phyloP scores from a whole-genome alignment of 2,888 invertebrate species.

The Drosophila picticornis region DNA sequence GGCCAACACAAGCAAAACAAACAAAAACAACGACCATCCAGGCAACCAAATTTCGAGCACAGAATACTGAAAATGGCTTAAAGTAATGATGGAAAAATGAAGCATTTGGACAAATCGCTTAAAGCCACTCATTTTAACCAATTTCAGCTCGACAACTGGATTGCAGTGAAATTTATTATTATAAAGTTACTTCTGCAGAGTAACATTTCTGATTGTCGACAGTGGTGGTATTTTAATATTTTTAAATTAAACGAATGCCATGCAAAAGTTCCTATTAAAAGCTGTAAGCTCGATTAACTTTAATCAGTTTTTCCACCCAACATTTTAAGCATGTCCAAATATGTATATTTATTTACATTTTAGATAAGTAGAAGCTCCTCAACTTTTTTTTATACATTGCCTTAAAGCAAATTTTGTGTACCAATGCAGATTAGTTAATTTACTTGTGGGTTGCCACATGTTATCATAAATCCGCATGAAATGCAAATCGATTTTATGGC shows the following conservation, averaged over 20 bases:
- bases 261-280: neutral
- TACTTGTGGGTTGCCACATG: slow-evolving; percentile 20
- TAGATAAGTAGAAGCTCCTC: neutral
- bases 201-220: neutral
- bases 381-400: neutral
- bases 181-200: neutral
- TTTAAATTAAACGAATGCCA: neutral
- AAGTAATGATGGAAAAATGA: slow-evolving; percentile 10
- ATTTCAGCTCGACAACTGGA: slow-evolving; percentile 3
- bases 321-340: neutral
- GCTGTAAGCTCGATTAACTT: neutral
- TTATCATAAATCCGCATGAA: slow-evolving; percentile 3
- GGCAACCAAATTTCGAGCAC: slow-evolving; percentile 10
- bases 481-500: slow-evolving; percentile 18
- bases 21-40: neutral
- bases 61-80: slow-evolving; percentile 6
- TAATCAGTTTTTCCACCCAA: neutral
- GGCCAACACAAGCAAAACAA: slow-evolving; percentile 19
- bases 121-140: slow-evolving; percentile 19
- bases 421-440: slow-evolving; percentile 17
- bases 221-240: neutral
- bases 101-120: slow-evolving; percentile 18
- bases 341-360: neutral
- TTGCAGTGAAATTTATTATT: slow-evolving; percentile 9
- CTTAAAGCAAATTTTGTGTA: neutral